Evolutionary conservation across 2,113 vertebrate species (phyloP).

Genomic region (Callipepla californica): DNA sequence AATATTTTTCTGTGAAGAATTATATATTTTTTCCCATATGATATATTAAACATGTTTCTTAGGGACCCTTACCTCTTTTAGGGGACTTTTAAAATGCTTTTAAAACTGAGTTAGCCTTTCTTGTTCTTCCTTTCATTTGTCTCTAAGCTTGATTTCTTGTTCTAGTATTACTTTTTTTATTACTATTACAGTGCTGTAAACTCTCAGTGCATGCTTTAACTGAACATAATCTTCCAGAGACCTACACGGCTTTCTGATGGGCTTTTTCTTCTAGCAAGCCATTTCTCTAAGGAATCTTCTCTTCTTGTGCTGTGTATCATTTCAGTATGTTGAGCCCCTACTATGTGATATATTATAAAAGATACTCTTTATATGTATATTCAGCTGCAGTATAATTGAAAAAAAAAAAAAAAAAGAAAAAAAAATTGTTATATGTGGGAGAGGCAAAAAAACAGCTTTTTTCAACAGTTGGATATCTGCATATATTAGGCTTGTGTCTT

Average conservation of each 20-base stretch:
- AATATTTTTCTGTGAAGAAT: not conserved
- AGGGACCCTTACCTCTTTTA: not conserved
- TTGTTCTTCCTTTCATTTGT: not conserved
- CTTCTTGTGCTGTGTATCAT: not conserved
- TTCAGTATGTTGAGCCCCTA: not conserved
- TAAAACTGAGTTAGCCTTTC: not conserved
- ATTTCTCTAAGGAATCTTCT: not conserved
- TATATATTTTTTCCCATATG: not conserved
- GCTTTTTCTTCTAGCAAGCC: not conserved
- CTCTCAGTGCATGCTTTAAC: not conserved
- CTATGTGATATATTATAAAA: not conserved
- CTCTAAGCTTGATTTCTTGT: not conserved
- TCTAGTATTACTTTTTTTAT: not conserved
- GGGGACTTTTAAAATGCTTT: not conserved
- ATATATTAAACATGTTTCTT: not conserved
- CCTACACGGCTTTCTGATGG: not conserved
- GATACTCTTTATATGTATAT: not conserved
- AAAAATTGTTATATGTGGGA: not conserved
- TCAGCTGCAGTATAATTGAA: not conserved
- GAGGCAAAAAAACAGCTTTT: not conserved
- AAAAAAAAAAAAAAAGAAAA: not conserved
- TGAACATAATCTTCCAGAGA: not conserved
- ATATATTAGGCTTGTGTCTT: rapidly evolving
- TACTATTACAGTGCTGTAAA: not conserved
- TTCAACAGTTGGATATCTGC: not conserved